Percentiles rank a stretch among this genome's conserved stretches.
Evolutionary conservation across 2,113 vertebrate species (phyloP).

Genomic region (Stercorarius parasiticus): DNA sequence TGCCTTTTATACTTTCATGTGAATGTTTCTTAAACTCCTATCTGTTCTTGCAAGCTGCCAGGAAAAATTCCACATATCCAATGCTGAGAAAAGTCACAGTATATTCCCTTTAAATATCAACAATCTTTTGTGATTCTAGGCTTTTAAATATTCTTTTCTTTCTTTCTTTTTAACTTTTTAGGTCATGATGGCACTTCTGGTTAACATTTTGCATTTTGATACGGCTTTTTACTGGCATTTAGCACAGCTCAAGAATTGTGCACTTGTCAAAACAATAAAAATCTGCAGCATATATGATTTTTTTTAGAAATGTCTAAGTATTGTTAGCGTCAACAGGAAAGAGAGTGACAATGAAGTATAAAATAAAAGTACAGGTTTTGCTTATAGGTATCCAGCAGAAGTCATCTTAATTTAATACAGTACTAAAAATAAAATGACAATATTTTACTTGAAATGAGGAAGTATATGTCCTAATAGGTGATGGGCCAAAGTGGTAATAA

Average conservation of each 20-base stretch:
- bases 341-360: neutral
- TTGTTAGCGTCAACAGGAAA: slow-evolving; percentile 22
- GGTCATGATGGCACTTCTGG: slow-evolving; percentile 18
- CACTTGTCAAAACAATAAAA: slow-evolving; percentile 62
- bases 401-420: slow-evolving; percentile 16
- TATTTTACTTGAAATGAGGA: slow-evolving; percentile 47
- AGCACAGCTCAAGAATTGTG: slow-evolving; percentile 32
- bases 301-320: neutral
- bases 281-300: slow-evolving; percentile 2
- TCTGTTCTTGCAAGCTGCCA: slow-evolving; percentile 52
- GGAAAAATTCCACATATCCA: neutral
- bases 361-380: slow-evolving; percentile 9
- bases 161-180: neutral
- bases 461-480: slow-evolving; percentile 48
- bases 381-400: neutral
- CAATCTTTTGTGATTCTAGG: neutral
- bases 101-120: slow-evolving; percentile 53
- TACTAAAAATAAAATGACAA: slow-evolving; percentile 43
- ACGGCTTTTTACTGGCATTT: slow-evolving; percentile 56
- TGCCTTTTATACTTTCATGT: slow-evolving; percentile 38
- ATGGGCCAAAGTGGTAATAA: slow-evolving; percentile 43
- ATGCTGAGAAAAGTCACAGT: slow-evolving; percentile 37
- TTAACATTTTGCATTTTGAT: slow-evolving; percentile 64
- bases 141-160: slow-evolving; percentile 32
- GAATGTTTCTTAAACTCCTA: slow-evolving; percentile 48